phyloP scores from a whole-genome alignment of 2,797 vertebrate species.

The Sebastes taczanowskii region DNA sequence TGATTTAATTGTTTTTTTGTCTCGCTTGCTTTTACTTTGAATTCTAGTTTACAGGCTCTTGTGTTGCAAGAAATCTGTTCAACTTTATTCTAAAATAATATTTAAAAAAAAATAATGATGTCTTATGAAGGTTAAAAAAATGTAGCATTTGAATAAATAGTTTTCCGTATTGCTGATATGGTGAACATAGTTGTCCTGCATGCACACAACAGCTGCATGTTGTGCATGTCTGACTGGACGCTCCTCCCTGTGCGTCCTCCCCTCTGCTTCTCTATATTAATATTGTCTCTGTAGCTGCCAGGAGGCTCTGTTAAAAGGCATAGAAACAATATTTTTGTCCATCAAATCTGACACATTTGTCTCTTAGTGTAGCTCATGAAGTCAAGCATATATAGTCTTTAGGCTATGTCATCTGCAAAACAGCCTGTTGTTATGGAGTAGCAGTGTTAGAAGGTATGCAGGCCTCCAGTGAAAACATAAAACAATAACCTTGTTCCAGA shows the following conservation, averaged over 20 bases:
- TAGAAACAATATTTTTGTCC: constrained; percentile 53
- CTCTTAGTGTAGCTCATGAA: constrained; percentile 41
- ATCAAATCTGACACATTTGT: constrained; percentile 48
- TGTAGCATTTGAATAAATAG: constrained; percentile 77
- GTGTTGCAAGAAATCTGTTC: constrained; percentile 58
- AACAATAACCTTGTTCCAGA: constrained; percentile 16
- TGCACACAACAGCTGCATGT: constrained; percentile 78
- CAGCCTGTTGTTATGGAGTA: constrained; percentile 43
- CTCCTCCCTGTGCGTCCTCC: constrained; percentile 31
- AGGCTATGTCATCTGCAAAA: constrained; percentile 27
- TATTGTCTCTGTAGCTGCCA: constrained; percentile 58
- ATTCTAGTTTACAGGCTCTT: constrained; percentile 61
- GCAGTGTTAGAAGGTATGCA: constrained; percentile 26
- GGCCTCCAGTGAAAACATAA: constrained; percentile 22
- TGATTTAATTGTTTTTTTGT: constrained; percentile 19
- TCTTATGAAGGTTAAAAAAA: constrained; percentile 58
- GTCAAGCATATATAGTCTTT: constrained; percentile 28
- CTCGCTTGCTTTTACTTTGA: constrained; percentile 40
- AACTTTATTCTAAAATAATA: constrained; percentile 43
- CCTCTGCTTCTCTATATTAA: constrained; percentile 65
- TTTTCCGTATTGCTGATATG: constrained; percentile 65
- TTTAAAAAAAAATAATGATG: constrained; percentile 5
- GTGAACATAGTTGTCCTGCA: constrained; percentile 73
- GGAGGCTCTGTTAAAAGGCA: constrained; percentile 22
- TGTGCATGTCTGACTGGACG: constrained; percentile 68